phyloP scores from a whole-genome alignment of 2,888 invertebrate genomes.

The Lutraria lutraria region DNA sequence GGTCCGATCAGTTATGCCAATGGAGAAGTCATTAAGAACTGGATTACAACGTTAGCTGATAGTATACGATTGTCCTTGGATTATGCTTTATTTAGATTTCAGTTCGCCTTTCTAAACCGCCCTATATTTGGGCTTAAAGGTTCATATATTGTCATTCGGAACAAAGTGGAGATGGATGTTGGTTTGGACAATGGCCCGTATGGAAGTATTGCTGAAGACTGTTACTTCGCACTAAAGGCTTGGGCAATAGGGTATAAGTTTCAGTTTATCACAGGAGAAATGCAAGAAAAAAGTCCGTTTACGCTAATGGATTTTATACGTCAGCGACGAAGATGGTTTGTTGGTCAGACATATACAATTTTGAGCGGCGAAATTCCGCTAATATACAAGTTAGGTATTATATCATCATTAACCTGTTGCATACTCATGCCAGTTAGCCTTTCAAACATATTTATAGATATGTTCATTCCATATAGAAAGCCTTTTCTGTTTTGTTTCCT shows the following conservation, averaged over 20 bases:
- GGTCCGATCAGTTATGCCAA: conserved; percentile 69
- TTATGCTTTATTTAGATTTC: conserved; percentile 64
- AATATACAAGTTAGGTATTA: conserved; percentile 52
- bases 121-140: conserved; percentile 67
- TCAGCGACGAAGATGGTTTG: conserved; percentile 67
- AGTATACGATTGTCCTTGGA: conserved; percentile 57
- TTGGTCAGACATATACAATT: conserved; percentile 52
- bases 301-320: conserved; percentile 61
- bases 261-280: conserved; percentile 63
- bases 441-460: conserved; percentile 50
- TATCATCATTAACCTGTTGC: conserved; percentile 44
- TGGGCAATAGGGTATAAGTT: conserved; percentile 64
- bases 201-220: conserved; percentile 69
- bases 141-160: conserved; percentile 61
- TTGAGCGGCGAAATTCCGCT: conserved; percentile 51
- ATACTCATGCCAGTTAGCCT: conserved; percentile 61
- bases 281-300: conserved; percentile 68
- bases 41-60: conserved; percentile 66
- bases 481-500: conserved; percentile 45
- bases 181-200: conserved; percentile 66
- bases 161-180: conserved; percentile 56
- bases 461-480: conserved; percentile 50
- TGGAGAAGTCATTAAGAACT: conserved; percentile 54
- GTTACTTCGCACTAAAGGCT: conserved; percentile 62
- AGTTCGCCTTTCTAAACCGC: conserved; percentile 47